Base-by-base conservation (phyloP, 1,140 invertebrate genomes). In the Leucophenga varia region DNA sequence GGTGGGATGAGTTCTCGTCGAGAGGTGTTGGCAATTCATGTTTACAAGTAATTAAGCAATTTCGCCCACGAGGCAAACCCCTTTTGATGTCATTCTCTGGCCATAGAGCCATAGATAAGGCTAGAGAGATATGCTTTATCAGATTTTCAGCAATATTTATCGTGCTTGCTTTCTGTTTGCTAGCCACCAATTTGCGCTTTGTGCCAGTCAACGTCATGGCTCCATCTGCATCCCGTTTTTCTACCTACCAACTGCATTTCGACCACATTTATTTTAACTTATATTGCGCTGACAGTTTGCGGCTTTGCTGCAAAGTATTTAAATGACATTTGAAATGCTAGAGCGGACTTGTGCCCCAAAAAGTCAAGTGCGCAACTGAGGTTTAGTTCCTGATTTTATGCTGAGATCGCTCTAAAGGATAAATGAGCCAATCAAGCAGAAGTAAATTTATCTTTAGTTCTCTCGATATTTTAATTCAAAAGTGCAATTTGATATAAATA, bases 21-120 rank as follows among this genome's bases (percentile, higher is more conserved):
- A 38, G 43, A 65, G 63, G 63, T 63, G 63, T 67, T 63, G 61
- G 50, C 59, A 65, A 65, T 68, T 65, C 63, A 65, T 65, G 55
- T 65, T 65, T 65, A 67, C 63, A 65, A 67, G 55, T 68, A 67
- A 65, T 65, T 65, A 63, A 63, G 51, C 63, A 34, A 28, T 63
- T 65, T 67, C 52, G 39, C 46, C 56, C 36, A 50, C 49, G 38
- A 44, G 37, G 42, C 43, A 36, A 48, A 37, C 28, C 44, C 30
- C 16, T 59, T 65, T 67, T 65, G 63, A 65, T 54, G 63, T 67
- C 46, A 32, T 34, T 10, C 37, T 20, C 8, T 30, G 3, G 16
- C 8, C 16, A 34, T 12, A 10, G 10, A 59, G 55, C 56, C 47
- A 40, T 61, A 61, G 53, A 57, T 61, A 61, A 52, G 34, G n/a